Percentiles rank a stretch among this genome's conserved stretches.
These are phyloP conservation scores for Onychostruthus taczanowskii DNA, from an alignment of 2,113 vertebrate species.

Conservation along the genomic window DNA sequence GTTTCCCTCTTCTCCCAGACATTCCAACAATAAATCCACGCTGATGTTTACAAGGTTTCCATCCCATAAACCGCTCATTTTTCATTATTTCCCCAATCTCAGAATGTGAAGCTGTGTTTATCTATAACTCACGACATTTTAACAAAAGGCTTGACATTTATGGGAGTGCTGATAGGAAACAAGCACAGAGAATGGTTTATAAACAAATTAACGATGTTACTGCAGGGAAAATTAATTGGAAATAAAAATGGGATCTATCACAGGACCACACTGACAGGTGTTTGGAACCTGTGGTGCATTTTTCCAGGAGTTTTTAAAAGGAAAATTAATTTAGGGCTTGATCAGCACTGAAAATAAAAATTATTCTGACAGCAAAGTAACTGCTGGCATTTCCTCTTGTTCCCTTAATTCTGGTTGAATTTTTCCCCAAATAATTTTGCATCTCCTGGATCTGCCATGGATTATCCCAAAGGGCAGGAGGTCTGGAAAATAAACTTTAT, in stretches of 20 bases:
- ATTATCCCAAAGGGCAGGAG: not conserved
- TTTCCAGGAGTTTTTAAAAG: not conserved
- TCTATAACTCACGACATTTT: not conserved
- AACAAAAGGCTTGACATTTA: slow-evolving; percentile 32
- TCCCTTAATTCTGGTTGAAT: not conserved
- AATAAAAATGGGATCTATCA: not conserved
- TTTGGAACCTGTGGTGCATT: not conserved
- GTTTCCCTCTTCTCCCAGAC: not conserved
- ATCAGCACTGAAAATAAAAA: not conserved
- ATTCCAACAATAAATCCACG: not conserved
- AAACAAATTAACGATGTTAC: not conserved
- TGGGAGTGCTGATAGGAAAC: not conserved
- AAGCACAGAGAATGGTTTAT: not conserved
- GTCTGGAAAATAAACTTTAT: not conserved
- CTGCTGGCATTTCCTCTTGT: not conserved
- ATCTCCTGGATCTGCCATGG: not conserved
- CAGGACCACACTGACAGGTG: not conserved
- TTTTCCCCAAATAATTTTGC: not conserved
- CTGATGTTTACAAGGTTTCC: not conserved
- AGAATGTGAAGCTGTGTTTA: not conserved
- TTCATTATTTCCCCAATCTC: not conserved
- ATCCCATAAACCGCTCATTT: not conserved
- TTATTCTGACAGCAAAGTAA: not conserved
- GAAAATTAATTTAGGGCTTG: not conserved
- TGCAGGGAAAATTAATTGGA: not conserved